Evolutionary conservation across 2,113 vertebrate genomes (phyloP), one percentile per base, ranked within the genome.

Genomic region (Microcebus jonahi): DNA sequence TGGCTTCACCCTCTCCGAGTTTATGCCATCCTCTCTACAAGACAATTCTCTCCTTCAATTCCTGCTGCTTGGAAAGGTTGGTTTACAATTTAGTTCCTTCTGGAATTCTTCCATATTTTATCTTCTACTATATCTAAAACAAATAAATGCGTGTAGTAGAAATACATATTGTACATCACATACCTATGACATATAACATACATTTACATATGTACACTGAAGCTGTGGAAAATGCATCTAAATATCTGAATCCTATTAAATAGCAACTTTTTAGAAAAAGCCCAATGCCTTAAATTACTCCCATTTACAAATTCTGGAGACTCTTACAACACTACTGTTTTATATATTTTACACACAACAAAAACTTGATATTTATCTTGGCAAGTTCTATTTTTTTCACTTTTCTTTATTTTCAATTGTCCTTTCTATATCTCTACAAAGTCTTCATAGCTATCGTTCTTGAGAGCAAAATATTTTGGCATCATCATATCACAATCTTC

Each of bases 191-290:
- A 55, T 27, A 18, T 65, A 85, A 57, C 12, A 71, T 45, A 70
- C 57, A 77, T 23, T 59, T 4, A 93, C 48, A 59, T 59, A 45
- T 75, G 2, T 71, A 73, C 18, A 85, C n/a, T 45, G 68, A 92
- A 70, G 8, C 34, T 81, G 5, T 68, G 90, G 39, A 83, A 88
- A 92, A 77, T 76, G 11, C 15, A 65, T 90, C 84, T 82, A 71
- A 93, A 55, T 90, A 92, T 80, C 8, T 93, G n/a, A 67, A 76
- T 55, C 34, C 31, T 57, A 59, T 88, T 91, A 91, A 94, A 92
- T 3, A 91, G 23, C 36, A 85, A 85, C 23, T 91, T 94, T 73
- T 25, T 21, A 42, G 73, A 57, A 63, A 76, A 42, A 27, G 12
- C 0, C 4, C 14, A 50, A 59, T 90, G 25, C 13, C 81, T 87